phyloP scores from a whole-genome alignment of 2,113 vertebrate genomes.

The Centropus bengalensis region DNA sequence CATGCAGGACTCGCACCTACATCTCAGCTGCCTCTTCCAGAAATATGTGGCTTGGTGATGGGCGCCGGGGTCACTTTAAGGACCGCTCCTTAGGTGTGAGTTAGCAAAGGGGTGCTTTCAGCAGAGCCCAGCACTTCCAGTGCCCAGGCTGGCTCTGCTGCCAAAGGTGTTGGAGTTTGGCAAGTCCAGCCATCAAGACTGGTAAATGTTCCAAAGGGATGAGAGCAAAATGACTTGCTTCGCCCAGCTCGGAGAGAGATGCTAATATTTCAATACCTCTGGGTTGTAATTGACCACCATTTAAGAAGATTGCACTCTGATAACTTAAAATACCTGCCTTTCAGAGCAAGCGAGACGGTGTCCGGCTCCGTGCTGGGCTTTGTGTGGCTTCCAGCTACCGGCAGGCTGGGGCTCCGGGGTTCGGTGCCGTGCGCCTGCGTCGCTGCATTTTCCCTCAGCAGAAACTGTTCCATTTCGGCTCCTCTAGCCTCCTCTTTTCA shows the following conservation, averaged over 20 bases:
- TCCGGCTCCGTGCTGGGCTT: background rate
- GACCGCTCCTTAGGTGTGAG: background rate
- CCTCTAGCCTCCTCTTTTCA: background rate
- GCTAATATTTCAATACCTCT: constrained; percentile 59
- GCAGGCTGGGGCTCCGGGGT: background rate
- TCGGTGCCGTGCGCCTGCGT: background rate
- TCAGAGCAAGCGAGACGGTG: background rate
- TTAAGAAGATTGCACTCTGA: constrained; percentile 32
- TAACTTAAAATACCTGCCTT: background rate
- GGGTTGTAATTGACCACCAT: constrained; percentile 58
- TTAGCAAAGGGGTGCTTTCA: accelerated
- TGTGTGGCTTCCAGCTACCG: background rate
- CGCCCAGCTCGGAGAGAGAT: constrained; percentile 15
- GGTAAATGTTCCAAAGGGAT: constrained; percentile 12
- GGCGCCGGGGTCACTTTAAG: background rate
- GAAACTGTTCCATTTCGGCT: background rate
- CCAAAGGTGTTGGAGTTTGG: background rate
- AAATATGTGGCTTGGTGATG: accelerated
- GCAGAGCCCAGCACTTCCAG: accelerated
- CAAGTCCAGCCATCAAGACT: background rate
- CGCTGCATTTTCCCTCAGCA: background rate
- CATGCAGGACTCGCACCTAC: accelerated
- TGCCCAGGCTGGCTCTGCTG: background rate
- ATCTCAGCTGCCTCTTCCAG: background rate
- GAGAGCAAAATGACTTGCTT: constrained; percentile 44